Conservation (phyloP, 2,113 vertebrate genomes). For the Willisornis vidua region DNA sequence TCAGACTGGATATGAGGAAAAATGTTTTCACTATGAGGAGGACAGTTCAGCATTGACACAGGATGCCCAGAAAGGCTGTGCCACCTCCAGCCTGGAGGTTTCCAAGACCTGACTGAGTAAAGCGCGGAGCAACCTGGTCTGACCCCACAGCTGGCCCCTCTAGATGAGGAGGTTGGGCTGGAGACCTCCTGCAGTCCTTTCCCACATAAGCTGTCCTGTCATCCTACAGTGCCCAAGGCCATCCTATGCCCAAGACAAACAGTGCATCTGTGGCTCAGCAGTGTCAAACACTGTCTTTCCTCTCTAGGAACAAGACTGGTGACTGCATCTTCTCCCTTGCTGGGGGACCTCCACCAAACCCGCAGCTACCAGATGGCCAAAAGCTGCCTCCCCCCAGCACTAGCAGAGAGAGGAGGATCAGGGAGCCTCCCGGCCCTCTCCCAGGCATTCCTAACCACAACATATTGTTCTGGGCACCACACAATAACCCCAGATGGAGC, state of each 20-base stretch:
- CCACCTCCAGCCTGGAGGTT: neutral
- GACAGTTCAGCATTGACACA: neutral
- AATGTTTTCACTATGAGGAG: neutral
- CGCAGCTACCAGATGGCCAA: constrained; percentile 36
- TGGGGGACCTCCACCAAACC: constrained; percentile 21
- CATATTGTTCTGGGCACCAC: constrained; percentile 38
- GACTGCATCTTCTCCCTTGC: neutral
- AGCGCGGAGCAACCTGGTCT: neutral
- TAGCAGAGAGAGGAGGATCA: neutral
- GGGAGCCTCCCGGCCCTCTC: neutral
- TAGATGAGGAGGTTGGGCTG: neutral
- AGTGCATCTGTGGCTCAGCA: neutral
- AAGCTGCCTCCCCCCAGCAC: constrained; percentile 2
- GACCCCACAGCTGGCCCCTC: neutral
- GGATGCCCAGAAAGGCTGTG: neutral
- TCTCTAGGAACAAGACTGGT: neutral
- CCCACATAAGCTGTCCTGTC: neutral
- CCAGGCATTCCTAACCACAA: constrained; percentile 54
- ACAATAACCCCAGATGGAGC: constrained; percentile 25
- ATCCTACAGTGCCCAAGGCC: neutral
- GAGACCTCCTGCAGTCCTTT: neutral
- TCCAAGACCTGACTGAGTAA: neutral
- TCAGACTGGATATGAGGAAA: neutral
- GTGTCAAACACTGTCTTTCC: neutral
- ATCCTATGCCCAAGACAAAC: neutral